Percentiles rank a stretch among this genome's conserved stretches.
Evolutionary conservation across 2,113 vertebrate genomes (phyloP).

Genomic region (Conger conger): DNA sequence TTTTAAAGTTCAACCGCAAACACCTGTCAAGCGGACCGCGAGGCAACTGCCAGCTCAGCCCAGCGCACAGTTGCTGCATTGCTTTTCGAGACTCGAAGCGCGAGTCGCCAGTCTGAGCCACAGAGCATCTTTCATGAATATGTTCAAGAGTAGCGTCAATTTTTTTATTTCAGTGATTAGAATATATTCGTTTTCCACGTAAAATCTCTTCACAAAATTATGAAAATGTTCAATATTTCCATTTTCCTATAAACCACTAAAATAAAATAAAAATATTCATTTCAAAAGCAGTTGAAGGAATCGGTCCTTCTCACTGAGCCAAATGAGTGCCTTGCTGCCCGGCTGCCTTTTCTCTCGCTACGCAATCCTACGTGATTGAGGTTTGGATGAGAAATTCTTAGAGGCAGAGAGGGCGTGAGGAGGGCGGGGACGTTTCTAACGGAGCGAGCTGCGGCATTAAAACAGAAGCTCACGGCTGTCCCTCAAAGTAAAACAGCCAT

Average conservation of each 20-base stretch:
- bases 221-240: not conserved
- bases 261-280: not conserved
- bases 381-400: slow-evolving; percentile 79
- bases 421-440: slow-evolving; percentile 25
- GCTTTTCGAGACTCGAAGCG: not conserved
- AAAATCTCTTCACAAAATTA: not conserved
- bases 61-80: not conserved
- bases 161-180: not conserved
- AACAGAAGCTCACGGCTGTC: slow-evolving; percentile 4
- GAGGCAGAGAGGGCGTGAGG: slow-evolving; percentile 41
- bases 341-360: slow-evolving; percentile 53
- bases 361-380: slow-evolving; percentile 95
- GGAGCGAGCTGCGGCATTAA: slow-evolving; percentile 25
- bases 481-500: not conserved
- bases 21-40: not conserved
- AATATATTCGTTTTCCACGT: not conserved
- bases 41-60: not conserved
- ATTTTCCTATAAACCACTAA: not conserved
- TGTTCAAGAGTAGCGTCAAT: not conserved
- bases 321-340: slow-evolving; percentile 16
- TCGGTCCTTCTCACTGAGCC: slow-evolving; percentile 17
- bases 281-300: not conserved
- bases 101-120: slow-evolving; percentile 8
- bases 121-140: not conserved
- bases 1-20: slow-evolving; percentile 41